Conservation (phyloP, 2,113 vertebrate species). For the Stegostoma tigrinum region DNA sequence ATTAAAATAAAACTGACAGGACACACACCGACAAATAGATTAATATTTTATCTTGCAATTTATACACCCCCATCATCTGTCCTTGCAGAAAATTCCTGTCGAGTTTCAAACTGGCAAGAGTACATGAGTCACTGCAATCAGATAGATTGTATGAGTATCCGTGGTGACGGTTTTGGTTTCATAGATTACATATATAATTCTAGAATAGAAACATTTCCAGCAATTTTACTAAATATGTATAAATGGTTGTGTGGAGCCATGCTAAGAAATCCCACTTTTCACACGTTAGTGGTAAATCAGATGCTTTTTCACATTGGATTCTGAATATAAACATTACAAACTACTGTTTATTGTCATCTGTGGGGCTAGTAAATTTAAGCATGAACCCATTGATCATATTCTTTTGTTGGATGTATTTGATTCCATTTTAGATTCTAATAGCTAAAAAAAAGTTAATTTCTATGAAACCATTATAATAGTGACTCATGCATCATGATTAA, state of each 20-base stretch:
- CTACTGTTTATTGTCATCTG: neutral
- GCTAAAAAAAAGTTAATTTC: neutral
- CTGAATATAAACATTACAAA: neutral
- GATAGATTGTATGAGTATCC: neutral
- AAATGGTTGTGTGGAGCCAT: neutral
- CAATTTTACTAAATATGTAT: neutral
- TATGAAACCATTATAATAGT: neutral
- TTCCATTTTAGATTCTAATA: neutral
- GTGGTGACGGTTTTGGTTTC: neutral
- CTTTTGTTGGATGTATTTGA: neutral
- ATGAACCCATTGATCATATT: neutral
- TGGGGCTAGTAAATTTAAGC: neutral
- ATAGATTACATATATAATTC: neutral
- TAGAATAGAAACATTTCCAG: neutral
- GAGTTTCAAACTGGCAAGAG: neutral
- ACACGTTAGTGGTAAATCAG: neutral
- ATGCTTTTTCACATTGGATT: neutral
- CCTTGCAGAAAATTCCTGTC: neutral
- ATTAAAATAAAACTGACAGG: slow-evolving; percentile 32
- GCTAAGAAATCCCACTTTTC: neutral
- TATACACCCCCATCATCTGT: neutral
- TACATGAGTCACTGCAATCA: neutral
- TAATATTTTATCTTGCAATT: slow-evolving; percentile 11
- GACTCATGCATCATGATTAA: neutral
- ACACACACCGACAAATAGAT: neutral